Base-by-base conservation (phyloP, 1,140 invertebrate genomes). In the Formica exsecta region DNA sequence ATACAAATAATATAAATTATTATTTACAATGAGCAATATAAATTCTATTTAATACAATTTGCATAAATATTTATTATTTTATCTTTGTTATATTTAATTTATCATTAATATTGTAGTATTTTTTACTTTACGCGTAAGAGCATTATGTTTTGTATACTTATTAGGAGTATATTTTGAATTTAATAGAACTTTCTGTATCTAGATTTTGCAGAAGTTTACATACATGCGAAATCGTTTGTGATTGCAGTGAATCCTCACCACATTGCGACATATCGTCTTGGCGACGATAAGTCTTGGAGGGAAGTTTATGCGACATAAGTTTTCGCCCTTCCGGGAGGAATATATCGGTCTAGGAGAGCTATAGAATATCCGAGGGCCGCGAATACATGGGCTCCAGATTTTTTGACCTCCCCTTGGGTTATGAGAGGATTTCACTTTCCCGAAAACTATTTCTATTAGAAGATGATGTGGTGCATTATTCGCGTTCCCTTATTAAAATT, bases 291-390 rank as follows among this genome's bases (percentile, higher is more conserved):
- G 38, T 76, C 38, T 61, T 48, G 51, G 59, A 16, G 5, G 66
- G 51, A 68, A 80, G 64, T 73, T 86, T 86, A 80, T 41, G 64
- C 41, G 64, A 64, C 84, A 86, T 80, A 80, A 86, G 29, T 80
- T 80, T 44, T 79, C 38, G 25, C 38, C 51, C 66, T 41, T 73
- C 29, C 25, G 66, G 29, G 48, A 48, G 64, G 54, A 83, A 84
- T 44, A 59, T 41, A 54, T 71, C 44, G 51, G 22, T 16, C 41
- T 61, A 19, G 16, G 0, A 48, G 25, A 48, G 25, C n/a, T 3
- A 51, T n/a, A 51, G 54, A 86, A 79, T 61, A 70, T 70, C n/a
- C 54, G 22, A 32, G 76, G 41, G 16, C 38, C 36, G 44, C 13
- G 38, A 59, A 71, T 51, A 61, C 54, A 57, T n/a, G 41, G 25